These are phyloP conservation scores for Diorhabda elongata DNA, from an alignment of 1,140 invertebrate species.

Conservation along the genomic window DNA sequence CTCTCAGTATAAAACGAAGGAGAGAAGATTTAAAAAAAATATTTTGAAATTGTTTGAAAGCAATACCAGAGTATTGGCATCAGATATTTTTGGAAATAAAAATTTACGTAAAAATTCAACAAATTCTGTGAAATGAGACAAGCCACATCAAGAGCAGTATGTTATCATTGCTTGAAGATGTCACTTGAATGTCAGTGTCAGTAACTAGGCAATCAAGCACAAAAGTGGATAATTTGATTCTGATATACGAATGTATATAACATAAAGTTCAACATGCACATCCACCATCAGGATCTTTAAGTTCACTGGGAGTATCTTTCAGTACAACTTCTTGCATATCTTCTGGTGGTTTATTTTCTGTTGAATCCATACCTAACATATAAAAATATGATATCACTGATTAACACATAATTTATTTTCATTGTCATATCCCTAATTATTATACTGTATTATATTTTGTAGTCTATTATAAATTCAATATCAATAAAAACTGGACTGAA, in stretches of 20 bases:
- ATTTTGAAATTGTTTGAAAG: too few species aligned
- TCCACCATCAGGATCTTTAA: slow-evolving; percentile 82
- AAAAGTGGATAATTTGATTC: slow-evolving; percentile 20
- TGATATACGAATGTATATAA: slow-evolving; percentile 10
- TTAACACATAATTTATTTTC: too few species aligned
- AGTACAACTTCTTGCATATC: slow-evolving; percentile 98
- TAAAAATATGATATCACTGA: too few species aligned
- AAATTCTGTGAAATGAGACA: not conserved
- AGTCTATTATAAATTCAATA: too few species aligned
- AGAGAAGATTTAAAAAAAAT: too few species aligned
- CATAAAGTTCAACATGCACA: slow-evolving; percentile 75
- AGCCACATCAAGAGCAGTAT: slow-evolving; percentile 10
- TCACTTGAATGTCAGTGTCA: slow-evolving; percentile 6
- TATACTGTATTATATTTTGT: too few species aligned
- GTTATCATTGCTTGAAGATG: not conserved
- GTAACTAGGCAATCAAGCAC: slow-evolving; percentile 19
- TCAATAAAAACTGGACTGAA: too few species aligned
- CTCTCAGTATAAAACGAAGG: too few species aligned
- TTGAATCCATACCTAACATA: slow-evolving; percentile 82
- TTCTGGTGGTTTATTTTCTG: slow-evolving; percentile 90
- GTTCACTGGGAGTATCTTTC: slow-evolving; percentile 91
- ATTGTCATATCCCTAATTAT: too few species aligned
- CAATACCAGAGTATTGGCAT: too few species aligned
- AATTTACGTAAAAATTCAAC: too few species aligned
- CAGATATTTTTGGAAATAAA: too few species aligned